Base-by-base conservation (phyloP, 2,113 vertebrate genomes). In the Elgaria multicarinata region DNA sequence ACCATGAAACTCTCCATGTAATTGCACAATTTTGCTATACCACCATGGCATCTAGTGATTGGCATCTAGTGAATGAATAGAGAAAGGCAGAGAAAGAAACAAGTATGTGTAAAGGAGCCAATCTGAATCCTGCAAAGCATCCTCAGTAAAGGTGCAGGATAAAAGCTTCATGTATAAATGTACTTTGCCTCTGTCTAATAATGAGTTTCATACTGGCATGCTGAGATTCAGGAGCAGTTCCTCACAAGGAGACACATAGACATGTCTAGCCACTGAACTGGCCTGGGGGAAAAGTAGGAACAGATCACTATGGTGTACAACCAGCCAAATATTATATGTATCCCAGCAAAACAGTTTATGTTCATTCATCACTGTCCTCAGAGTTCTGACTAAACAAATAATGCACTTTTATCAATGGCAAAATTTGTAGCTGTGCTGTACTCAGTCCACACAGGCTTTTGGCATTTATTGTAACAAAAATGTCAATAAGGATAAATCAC, bases 401-500 rank as follows among this genome's bases (percentile, higher is more conserved):
- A 84, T 50, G 24, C 8, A 18, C 20, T 84, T 24, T 24, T 87
- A 46, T 12, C 6, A 31, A 81, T 81, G 16, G 44, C 46, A 71
- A 53, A 46, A 78, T 78, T 87, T 87, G 58, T 80, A 46, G 18
- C 74, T 64, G 28, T 64, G 42, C 58, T 26, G 75, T 31, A 46
- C 58, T 87, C 58, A 69, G 42, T 79, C 26, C 14, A 39, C 77
- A 81, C 20, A 67, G 46, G 20, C 36, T 55, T 46, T n/a, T 24
- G 58, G 24, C 87, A 26, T 81, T 72, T 88, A 50, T 31, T 33
- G 78, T 50, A 88, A 72, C 67, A 82, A 88, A 82, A 72, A 82
- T 33, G 50, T 81, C 87, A 88, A 81, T 58, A 58, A 58, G 78
- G 53, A 81, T 88, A 72, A 81, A 88, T 81, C 36, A 67, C 36